Evolutionary conservation across 2,888 invertebrate genomes (phyloP).

Genomic region (Galeruca laticollis): DNA sequence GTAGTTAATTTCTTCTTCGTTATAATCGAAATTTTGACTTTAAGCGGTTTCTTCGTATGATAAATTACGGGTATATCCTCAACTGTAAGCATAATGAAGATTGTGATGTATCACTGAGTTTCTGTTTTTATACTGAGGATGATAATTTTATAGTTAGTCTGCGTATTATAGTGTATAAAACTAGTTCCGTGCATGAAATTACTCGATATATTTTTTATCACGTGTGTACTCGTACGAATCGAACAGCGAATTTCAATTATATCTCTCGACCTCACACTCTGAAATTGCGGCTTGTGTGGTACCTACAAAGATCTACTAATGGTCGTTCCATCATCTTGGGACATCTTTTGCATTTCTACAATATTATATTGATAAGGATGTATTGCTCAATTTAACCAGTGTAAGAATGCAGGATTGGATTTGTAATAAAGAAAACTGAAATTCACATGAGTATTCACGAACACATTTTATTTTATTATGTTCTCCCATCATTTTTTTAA

Average conservation of each 20-base stretch:
- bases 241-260: slow-evolving; percentile 6
- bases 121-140: too few species aligned
- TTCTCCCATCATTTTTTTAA: too few species aligned
- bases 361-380: slow-evolving; percentile 32
- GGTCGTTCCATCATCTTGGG: slow-evolving; percentile 34
- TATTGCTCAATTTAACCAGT: slow-evolving; percentile 32
- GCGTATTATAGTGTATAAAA: background rate
- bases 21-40: too few species aligned
- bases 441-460: too few species aligned
- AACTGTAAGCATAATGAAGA: too few species aligned
- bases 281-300: slow-evolving; percentile 37
- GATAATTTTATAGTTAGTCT: too few species aligned
- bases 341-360: slow-evolving; percentile 37
- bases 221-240: background rate
- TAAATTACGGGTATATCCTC: too few species aligned
- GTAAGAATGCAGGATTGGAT: slow-evolving; percentile 14
- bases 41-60: too few species aligned
- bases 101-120: too few species aligned
- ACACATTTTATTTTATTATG: too few species aligned
- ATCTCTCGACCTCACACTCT: slow-evolving; percentile 33
- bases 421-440: background rate
- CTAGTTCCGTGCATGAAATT: background rate
- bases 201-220: background rate
- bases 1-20: too few species aligned
- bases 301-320: slow-evolving; percentile 30